Base-by-base conservation (phyloP, 2,797 vertebrate genomes). In the Zalophus californianus region DNA sequence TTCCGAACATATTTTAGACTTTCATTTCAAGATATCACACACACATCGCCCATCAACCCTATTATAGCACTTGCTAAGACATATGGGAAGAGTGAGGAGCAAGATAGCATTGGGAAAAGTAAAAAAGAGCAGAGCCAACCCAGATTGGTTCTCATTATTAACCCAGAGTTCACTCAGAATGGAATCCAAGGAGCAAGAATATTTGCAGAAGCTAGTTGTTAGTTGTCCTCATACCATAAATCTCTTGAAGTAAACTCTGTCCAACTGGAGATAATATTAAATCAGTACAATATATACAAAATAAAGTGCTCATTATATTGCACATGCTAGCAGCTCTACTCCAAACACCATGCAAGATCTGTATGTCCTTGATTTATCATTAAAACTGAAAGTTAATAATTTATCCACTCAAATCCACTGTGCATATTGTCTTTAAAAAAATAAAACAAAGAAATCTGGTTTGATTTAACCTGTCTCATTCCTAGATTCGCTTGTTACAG, bases 71-170 rank as follows among this genome's bases (percentile, higher is more conserved):
- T 96, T 97, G 95, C 86, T 56, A 92, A 96, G 94, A 95, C 97
- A 98, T 97, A 97, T 95, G 98, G 96, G 68, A 91, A 95, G 96
- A 96, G 62, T 20, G 54, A 87, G 73, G 58, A 94, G 64, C 79
- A 79, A 38, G 82, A 95, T 29, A 75, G 68, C 52, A 73, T 5
- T 77, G 72, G 90, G 44, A 79, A 48, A 83, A 86, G 62, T 41
- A 0, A 29, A 29, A 77, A 83, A 86, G 38, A 90, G 50, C 77
- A 97, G 80, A 97, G 75, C 80, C 98, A 94, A 92, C 84, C 97
- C 93, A 88, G 72, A 90, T 21, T 80, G 48, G 50, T 75, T 97
- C 85, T 94, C 78, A 77, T 54, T 38, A 25, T 88, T 93, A 97
- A 88, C 75, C 94, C 86, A 84, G 87, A 93, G 62, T 90, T 88